Evolutionary conservation across 1,140 invertebrate species (phyloP), one percentile per base, ranked within the genome.

Genomic region (Drosophila fuyamai): DNA sequence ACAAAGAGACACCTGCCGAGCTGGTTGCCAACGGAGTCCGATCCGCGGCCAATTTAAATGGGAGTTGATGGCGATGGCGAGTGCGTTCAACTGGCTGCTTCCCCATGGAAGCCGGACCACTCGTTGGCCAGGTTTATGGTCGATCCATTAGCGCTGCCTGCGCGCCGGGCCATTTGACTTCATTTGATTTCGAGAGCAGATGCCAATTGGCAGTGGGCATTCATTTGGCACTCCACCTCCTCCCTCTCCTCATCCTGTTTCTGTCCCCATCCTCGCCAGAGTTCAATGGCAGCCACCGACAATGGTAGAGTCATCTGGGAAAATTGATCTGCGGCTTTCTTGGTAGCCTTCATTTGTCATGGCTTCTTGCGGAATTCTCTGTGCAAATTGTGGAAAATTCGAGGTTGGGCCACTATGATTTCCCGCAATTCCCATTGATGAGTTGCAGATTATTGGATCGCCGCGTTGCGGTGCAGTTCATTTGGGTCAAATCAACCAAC

Each of bases 81-180:
- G 68, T 72, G 27, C 66, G 23, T 72, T 72, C 68, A 72, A 72
- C 68, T 50, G 60, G 32, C 65, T 29, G 61, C 65, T 68, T 44
- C 60, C 16, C 58, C 68, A 23, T 53, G 63, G 27, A 29, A 36
- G 50, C 29, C 50, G 50, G 14, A 29, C 68, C 72, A 57, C 72
- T 65, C 36, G 72, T 65, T 75, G 41, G 72, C 72, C 72, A 44
- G 46, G 71, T 75, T 75, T 75, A 57, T 75, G 55, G 71, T 51
- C 47, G 51, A 56, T 57, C 71, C 59, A 75, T 75, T 75, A 75
- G 53, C 14, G 51, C 54, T 44, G 61, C 41, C 29, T 56, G 61
- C 48, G 32, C 23, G 50, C 38, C 71, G 27, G 23, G 23, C 68
- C 55, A 73, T 72, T 56, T 73, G 56, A 61, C 48, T 72, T 58